Evolutionary conservation across 2,797 vertebrate genomes (phyloP), one percentile per base, ranked within the genome.

Genomic region (Onychomys arenicola): DNA sequence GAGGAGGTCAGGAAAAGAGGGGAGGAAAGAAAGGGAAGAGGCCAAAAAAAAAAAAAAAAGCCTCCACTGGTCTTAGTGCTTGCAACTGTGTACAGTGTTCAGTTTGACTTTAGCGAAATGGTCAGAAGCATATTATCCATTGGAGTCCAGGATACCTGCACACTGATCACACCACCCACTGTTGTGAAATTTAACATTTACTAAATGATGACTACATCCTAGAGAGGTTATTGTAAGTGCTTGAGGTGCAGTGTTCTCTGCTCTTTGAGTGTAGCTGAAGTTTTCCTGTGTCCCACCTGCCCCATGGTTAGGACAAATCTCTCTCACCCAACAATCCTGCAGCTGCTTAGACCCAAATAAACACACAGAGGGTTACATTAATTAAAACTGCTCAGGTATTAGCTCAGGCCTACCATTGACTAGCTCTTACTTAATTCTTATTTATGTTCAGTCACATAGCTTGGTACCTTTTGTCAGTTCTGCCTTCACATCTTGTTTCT

Each of bases 1-100:
- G 3, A 29, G 0, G 21, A 27, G 1, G 32, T 13, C 8, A 0
- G 1, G 7, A 21, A 21, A 17, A n/a, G 0, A 5, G 0, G 12
- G 4, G 17, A 1, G 4, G 17, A 34, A 34, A 37, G 21, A 11
- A 27, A 67, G 27, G 4, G 67, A 63, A 17, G 34, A n/a, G 16
- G n/a, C 6, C 14, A 46, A 75, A 21, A 5, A 29, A 46, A 85
- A 82, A 14, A 46, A 75, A 21, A 5, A 29, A 46, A 85, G 82
- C 9, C 10, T 6, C 2, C 16, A 0, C 6, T n/a, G 43, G 65
- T 23, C n/a, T 52, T 4, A 21, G n/a, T 57, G 57, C 13, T 83
- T n/a, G 4, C 3, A 43, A n/a, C 43, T 83, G 14, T 27, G n/a
- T 67, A 1, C 34, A 8, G 7, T 17, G 21, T 37, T 11, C 6